These are phyloP conservation scores for Notodonta dromedarius DNA, from an alignment of 2,888 invertebrate genomes.

Conservation along the genomic window DNA sequence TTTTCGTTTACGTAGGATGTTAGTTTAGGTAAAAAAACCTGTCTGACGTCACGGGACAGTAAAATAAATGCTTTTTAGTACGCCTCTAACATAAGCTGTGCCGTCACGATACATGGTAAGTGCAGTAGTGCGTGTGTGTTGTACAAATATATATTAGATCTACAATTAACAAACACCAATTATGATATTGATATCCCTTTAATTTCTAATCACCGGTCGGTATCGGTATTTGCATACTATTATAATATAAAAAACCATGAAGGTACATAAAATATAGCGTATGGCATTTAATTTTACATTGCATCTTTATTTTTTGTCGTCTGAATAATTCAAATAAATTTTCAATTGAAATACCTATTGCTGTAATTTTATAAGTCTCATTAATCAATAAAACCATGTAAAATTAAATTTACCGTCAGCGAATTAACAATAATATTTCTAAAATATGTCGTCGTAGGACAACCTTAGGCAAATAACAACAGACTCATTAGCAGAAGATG, in stretches of 20 bases:
- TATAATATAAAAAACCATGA: too few species aligned
- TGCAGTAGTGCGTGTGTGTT: background rate
- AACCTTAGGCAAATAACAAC: background rate
- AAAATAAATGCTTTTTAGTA: constrained; percentile 7
- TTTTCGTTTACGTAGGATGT: constrained; percentile 11
- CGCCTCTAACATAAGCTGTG: background rate
- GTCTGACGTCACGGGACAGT: constrained; percentile 18
- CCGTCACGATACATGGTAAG: background rate
- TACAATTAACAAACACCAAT: background rate
- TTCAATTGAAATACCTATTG: too few species aligned
- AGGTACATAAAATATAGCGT: too few species aligned
- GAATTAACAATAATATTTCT: background rate
- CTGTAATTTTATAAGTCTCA: too few species aligned
- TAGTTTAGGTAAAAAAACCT: constrained; percentile 11
- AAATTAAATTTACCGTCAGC: too few species aligned
- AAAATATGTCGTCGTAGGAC: background rate
- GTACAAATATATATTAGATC: background rate
- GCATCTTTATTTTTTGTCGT: too few species aligned
- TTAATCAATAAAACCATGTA: too few species aligned
- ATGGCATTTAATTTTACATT: too few species aligned
- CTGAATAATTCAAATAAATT: too few species aligned
- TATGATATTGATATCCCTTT: background rate
- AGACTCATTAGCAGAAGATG: constrained; percentile 12
- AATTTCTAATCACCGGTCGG: too few species aligned
- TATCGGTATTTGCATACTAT: too few species aligned